A percentile compares a stretch with the other conserved stretches of the same genome.
Conservation (phyloP, 1,140 invertebrate genomes). For the Drosophila mojavensis region DNA sequence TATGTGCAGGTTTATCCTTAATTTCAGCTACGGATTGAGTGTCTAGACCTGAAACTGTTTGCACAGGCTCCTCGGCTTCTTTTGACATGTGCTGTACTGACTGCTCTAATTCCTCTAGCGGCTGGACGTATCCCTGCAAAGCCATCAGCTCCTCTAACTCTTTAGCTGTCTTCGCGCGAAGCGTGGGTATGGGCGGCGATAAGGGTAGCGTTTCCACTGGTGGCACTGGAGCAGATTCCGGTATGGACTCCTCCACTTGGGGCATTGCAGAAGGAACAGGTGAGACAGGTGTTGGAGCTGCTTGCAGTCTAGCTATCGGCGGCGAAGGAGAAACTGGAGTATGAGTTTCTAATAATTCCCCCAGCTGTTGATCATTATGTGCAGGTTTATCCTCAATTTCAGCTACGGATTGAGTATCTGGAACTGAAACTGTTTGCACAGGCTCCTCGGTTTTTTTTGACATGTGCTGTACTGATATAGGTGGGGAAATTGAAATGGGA, state of each 20-base stretch:
- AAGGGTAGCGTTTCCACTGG: neutral
- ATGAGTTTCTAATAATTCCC: neutral
- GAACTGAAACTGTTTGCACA: neutral
- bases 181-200: constrained; percentile 69
- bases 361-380: neutral
- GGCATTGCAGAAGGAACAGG: neutral
- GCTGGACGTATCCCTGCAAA: constrained; percentile 15
- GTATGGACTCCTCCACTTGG: neutral
- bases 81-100: neutral
- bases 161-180: constrained; percentile 49
- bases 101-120: neutral
- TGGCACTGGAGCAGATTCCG: too few species aligned
- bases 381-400: neutral
- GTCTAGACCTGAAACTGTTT: neutral
- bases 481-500: neutral
- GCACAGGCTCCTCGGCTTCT: neutral
- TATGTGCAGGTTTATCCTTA: neutral
- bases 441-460: neutral
- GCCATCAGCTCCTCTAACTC: constrained; percentile 36
- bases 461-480: neutral
- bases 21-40: neutral
- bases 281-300: neutral
- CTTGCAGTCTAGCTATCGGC: neutral
- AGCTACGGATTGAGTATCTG: neutral
- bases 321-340: constrained; percentile 6